These are phyloP conservation scores for Barnardius zonarius DNA, from an alignment of 2,113 vertebrate genomes.

Conservation along the genomic window DNA sequence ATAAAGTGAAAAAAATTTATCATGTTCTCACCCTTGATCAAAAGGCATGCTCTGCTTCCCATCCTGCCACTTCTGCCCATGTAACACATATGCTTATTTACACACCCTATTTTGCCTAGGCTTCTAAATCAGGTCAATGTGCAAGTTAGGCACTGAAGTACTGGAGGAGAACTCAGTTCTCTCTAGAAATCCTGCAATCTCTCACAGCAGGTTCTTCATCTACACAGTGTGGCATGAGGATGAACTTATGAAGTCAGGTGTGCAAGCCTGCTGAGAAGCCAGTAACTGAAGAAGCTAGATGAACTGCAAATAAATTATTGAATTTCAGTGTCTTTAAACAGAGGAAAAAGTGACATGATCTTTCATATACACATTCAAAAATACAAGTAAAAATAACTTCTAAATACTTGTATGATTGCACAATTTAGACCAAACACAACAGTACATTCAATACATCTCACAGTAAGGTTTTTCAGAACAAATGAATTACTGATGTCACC, in stretches of 20 bases:
- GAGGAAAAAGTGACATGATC: background rate
- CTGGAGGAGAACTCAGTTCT: rapidly evolving
- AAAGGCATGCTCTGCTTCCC: background rate
- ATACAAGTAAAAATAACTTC: background rate
- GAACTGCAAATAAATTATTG: background rate
- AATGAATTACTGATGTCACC: background rate
- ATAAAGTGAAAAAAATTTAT: background rate
- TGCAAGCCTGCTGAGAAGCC: background rate
- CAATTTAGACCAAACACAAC: background rate
- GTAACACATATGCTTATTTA: background rate
- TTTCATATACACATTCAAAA: background rate
- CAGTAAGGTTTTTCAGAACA: background rate
- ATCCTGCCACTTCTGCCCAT: background rate
- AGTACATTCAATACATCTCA: background rate
- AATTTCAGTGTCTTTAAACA: background rate
- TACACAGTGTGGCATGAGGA: background rate
- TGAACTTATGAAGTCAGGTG: rapidly evolving
- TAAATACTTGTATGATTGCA: background rate
- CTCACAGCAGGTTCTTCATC: background rate
- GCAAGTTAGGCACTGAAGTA: background rate
- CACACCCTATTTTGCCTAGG: background rate
- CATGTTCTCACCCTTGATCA: rapidly evolving
- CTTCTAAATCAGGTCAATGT: background rate
- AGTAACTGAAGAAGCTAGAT: background rate
- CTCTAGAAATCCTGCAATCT: background rate